Evolutionary conservation across 2,888 invertebrate genomes (phyloP).

Genomic region (Aphelenchoides bicaudatus): DNA sequence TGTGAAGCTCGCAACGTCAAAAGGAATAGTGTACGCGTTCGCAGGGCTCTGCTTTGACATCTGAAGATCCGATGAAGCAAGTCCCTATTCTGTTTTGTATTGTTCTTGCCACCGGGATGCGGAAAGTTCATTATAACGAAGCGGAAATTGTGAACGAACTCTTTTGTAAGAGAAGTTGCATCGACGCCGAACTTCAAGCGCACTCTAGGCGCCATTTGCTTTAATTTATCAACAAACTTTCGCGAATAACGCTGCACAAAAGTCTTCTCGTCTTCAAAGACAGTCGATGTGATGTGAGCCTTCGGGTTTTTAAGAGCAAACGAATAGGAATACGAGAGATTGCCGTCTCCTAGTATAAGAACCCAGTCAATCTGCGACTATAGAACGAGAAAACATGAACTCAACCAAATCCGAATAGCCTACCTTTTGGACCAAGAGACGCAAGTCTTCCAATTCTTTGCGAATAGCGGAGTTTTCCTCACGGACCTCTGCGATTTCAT

Average conservation of each 20-base stretch:
- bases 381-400: constrained; percentile 1
- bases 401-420: constrained; percentile 12
- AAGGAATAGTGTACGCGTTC: constrained; percentile 31
- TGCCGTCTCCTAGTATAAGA: constrained; percentile 34
- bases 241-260: constrained; percentile 26
- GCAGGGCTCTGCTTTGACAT: constrained; percentile 31
- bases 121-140: constrained; percentile 69
- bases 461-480: constrained; percentile 17
- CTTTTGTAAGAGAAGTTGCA: constrained; percentile 26
- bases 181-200: constrained; percentile 29
- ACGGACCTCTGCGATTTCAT: constrained; percentile 13
- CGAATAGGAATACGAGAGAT: constrained; percentile 28
- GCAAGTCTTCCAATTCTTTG: constrained; percentile 24
- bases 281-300: constrained; percentile 24
- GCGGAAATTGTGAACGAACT: constrained; percentile 58
- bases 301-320: constrained; percentile 25
- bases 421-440: constrained; percentile 26
- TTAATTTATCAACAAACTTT: constrained; percentile 1
- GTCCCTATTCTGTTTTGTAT: constrained; percentile 66
- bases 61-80: constrained; percentile 62
- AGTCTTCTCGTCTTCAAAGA: constrained; percentile 30
- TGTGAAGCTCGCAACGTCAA: constrained; percentile 46
- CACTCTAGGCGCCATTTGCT: constrained; percentile 12
- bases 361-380: constrained; percentile 16
- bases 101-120: constrained; percentile 68